Evolutionary conservation across 2,888 invertebrate genomes (phyloP).

Genomic region (Morpho achilles): DNA sequence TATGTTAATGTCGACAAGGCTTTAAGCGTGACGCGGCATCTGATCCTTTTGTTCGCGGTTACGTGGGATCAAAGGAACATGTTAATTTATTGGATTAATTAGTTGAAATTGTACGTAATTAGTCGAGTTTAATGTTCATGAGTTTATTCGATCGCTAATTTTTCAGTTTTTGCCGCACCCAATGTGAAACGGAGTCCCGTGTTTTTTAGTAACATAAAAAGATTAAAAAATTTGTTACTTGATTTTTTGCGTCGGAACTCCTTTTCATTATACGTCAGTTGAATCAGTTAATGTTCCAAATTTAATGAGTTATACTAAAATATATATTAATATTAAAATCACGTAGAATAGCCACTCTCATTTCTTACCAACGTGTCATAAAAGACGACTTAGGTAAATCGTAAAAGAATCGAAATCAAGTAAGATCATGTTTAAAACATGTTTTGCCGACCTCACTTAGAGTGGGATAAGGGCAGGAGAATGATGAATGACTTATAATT

Average conservation of each 20-base stretch:
- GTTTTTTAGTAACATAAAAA: background rate
- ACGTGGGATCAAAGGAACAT: constrained; percentile 39
- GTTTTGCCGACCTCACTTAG: no score
- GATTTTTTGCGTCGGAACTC: background rate
- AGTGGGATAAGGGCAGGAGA: no score
- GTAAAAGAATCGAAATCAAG: no score
- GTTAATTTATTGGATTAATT: constrained; percentile 39
- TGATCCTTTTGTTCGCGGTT: constrained; percentile 39
- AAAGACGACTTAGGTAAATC: no score
- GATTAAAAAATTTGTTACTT: background rate
- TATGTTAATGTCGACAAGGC: constrained; percentile 12
- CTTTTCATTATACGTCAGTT: no score
- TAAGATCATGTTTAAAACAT: no score
- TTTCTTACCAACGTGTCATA: no score
- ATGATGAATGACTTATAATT: no score
- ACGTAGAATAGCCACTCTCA: no score
- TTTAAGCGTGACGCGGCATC: constrained; percentile 14
- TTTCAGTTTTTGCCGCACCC: constrained; percentile 11
- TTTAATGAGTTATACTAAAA: no score
- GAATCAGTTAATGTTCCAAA: no score
- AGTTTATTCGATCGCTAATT: constrained; percentile 20
- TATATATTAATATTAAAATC: no score
- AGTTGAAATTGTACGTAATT: constrained; percentile 35
- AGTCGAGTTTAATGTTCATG: constrained; percentile 26
- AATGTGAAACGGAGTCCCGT: constrained; percentile 3